Evolutionary conservation across 2,797 vertebrate genomes (phyloP).

Genomic region (Eospalax fontanierii): DNA sequence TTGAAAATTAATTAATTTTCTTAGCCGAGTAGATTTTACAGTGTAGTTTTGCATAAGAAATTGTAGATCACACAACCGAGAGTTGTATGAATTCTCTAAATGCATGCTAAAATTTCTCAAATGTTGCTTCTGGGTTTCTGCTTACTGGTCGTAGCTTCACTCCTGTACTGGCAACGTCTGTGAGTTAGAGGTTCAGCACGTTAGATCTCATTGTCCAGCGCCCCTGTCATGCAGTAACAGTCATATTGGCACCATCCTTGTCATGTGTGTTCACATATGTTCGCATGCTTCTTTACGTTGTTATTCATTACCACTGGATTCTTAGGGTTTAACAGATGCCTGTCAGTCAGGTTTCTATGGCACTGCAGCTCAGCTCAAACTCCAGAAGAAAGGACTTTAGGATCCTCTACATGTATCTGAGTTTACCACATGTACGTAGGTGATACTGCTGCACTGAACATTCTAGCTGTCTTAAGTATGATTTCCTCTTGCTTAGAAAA

Average conservation of each 20-base stretch:
- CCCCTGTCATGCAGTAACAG: background rate
- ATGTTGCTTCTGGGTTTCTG: background rate
- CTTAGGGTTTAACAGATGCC: background rate
- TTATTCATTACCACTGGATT: background rate
- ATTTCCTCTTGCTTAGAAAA: conserved; percentile 3
- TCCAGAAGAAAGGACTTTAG: background rate
- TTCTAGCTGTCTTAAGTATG: background rate
- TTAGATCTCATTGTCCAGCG: background rate
- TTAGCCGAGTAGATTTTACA: no score
- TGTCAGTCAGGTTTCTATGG: background rate
- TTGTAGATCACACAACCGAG: background rate
- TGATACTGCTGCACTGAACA: background rate
- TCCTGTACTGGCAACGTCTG: background rate
- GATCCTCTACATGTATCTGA: background rate
- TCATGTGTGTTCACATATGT: background rate
- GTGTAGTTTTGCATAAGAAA: background rate
- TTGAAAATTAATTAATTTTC: conserved; percentile 22
- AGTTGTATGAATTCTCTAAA: background rate
- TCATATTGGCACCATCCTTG: background rate
- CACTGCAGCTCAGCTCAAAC: background rate
- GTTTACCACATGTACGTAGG: background rate
- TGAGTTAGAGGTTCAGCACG: background rate
- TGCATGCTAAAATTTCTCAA: background rate
- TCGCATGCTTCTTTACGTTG: background rate
- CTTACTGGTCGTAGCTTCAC: background rate